phyloP scores from a whole-genome alignment of 2,797 vertebrate genomes.

The Acanthornis magna region DNA sequence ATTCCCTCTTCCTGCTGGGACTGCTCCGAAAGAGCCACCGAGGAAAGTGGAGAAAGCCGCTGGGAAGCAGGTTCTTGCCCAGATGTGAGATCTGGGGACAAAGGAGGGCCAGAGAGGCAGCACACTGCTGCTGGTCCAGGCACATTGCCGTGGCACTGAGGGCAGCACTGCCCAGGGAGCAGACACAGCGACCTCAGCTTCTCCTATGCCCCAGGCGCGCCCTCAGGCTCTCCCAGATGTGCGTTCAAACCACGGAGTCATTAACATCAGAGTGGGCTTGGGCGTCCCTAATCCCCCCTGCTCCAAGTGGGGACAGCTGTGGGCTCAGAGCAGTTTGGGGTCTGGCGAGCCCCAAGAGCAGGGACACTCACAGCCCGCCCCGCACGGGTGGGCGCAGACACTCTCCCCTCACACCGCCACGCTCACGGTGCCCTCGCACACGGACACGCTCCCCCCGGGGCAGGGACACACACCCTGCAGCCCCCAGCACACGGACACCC shows the following conservation, averaged over 20 bases:
- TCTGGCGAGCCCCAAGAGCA: not conserved
- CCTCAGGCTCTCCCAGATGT: fast-evolving
- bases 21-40: fast-evolving
- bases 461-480: not conserved
- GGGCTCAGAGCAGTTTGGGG: not conserved
- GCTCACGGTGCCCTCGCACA: not conserved
- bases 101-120: not conserved
- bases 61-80: not conserved
- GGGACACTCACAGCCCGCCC: not conserved
- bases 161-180: not conserved
- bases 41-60: not conserved
- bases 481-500: not conserved
- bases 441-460: not conserved
- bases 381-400: not conserved
- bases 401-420: not conserved
- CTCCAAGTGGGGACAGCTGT: fast-evolving
- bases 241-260: not conserved
- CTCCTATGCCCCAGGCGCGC: fast-evolving
- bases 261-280: fast-evolving
- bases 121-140: fast-evolving
- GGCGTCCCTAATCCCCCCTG: not conserved
- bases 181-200: fast-evolving
- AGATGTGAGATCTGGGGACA: fast-evolving
- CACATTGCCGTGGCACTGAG: fast-evolving
- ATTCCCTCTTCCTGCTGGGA: not conserved